Evolutionary conservation across 2,113 vertebrate genomes (phyloP).

Genomic region (Erinaceus europaeus): DNA sequence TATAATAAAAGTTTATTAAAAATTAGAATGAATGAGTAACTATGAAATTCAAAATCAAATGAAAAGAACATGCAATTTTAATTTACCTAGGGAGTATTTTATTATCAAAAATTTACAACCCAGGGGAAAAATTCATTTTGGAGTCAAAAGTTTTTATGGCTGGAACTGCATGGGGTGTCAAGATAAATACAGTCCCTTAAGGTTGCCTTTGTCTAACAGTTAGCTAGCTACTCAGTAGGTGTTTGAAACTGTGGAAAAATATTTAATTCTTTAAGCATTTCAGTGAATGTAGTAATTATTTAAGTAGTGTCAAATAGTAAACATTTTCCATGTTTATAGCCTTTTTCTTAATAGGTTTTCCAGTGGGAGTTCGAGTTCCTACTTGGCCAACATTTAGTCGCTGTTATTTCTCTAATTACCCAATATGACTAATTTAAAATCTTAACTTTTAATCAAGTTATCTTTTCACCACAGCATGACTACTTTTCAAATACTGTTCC

Average conservation of each 20-base stretch:
- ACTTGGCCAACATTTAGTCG: conserved; percentile 49
- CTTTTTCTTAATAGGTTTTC: conserved; percentile 60
- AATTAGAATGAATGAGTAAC: conserved; percentile 32
- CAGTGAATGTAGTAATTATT: conserved; percentile 26
- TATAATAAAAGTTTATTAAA: conserved; percentile 44
- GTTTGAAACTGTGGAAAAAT: conserved; percentile 43
- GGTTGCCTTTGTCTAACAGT: conserved; percentile 56
- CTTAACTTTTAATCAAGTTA: conserved; percentile 64
- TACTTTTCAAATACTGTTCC: conserved; percentile 14
- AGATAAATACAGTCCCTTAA: conserved; percentile 59
- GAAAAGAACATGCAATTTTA: conserved; percentile 21
- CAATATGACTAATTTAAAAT: conserved; percentile 50
- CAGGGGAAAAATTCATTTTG: conserved; percentile 35
- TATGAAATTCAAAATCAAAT: not conserved
- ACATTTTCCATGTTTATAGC: conserved; percentile 45
- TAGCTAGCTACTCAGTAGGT: conserved; percentile 51
- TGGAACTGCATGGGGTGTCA: conserved; percentile 13
- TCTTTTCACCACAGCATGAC: conserved; percentile 13
- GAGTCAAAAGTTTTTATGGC: conserved; percentile 46
- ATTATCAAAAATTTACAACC: conserved; percentile 33
- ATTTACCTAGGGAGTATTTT: not conserved
- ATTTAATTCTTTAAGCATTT: conserved; percentile 59
- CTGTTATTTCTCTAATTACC: conserved; percentile 49
- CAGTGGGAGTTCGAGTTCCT: conserved; percentile 3
- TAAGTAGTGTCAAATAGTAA: conserved; percentile 47